Conservation (phyloP, 1,140 invertebrate genomes). For the Lasioglossum albipes region DNA sequence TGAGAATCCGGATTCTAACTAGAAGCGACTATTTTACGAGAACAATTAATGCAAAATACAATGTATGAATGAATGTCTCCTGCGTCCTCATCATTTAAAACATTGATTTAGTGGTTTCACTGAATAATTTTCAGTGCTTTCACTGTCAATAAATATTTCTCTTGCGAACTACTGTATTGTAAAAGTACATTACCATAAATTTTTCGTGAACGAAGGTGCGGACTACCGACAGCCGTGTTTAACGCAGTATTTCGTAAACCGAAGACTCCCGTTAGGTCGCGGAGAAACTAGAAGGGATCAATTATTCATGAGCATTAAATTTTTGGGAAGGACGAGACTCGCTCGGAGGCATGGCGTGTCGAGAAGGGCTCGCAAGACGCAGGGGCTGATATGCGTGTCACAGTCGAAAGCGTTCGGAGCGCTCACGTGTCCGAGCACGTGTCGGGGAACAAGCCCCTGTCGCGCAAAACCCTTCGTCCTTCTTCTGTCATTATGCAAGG, state of each 20-base stretch:
- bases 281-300: neutral
- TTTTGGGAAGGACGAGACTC: conserved; percentile 18
- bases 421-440: conserved; percentile 77
- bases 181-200: neutral
- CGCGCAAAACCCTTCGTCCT: conserved; percentile 38
- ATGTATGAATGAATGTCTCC: too few relatives aligned
- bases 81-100: too few relatives aligned
- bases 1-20: too few relatives aligned
- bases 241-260: neutral
- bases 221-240: too few relatives aligned
- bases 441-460: conserved; percentile 62
- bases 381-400: conserved; percentile 68
- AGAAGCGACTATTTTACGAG: too few relatives aligned
- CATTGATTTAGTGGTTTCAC: too few relatives aligned
- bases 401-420: conserved; percentile 72
- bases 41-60: too few relatives aligned
- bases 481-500: conserved; percentile 67
- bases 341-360: conserved; percentile 37
- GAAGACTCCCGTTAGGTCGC: neutral
- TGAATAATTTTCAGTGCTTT: too few relatives aligned
- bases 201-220: neutral
- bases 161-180: too few relatives aligned
- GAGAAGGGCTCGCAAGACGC: conserved; percentile 44
- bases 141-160: too few relatives aligned
- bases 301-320: conserved; percentile 3